phyloP scores from a whole-genome alignment of 2,113 vertebrate genomes.

The Xiphophorus hellerii region DNA sequence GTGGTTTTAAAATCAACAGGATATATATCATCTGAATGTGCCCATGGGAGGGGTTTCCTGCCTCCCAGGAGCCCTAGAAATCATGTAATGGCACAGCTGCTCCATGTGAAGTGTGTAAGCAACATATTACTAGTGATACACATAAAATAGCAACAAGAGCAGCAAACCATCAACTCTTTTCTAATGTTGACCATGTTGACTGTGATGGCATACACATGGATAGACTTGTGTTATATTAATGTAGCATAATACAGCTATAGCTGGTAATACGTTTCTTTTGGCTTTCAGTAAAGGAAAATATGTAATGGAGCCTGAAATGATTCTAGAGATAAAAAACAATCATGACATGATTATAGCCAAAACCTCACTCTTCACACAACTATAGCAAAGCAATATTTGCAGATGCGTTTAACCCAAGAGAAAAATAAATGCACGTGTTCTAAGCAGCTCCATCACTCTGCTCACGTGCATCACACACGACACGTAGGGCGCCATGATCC shows the following conservation, averaged over 20 bases:
- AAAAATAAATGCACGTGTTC: too few species aligned
- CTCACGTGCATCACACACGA: too few species aligned
- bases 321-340: constrained; percentile 8
- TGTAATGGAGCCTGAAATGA: constrained; percentile 32
- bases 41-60: constrained; percentile 52
- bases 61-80: constrained; percentile 40
- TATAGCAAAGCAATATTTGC: too few species aligned
- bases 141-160: not conserved
- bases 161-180: not conserved
- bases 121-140: not conserved
- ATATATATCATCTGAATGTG: constrained; percentile 62
- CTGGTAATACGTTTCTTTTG: constrained; percentile 13
- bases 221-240: not conserved
- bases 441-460: too few species aligned
- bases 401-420: too few species aligned
- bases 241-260: not conserved
- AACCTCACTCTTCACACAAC: too few species aligned
- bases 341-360: too few species aligned
- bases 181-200: not conserved
- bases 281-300: constrained; percentile 48
- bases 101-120: not conserved
- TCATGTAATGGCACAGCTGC: constrained; percentile 27
- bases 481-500: too few species aligned
- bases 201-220: not conserved
- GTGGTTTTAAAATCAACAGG: constrained; percentile 67